These are phyloP conservation scores for Drosophila multiciliata DNA, from an alignment of 2,888 invertebrate species.

Conservation along the genomic window DNA sequence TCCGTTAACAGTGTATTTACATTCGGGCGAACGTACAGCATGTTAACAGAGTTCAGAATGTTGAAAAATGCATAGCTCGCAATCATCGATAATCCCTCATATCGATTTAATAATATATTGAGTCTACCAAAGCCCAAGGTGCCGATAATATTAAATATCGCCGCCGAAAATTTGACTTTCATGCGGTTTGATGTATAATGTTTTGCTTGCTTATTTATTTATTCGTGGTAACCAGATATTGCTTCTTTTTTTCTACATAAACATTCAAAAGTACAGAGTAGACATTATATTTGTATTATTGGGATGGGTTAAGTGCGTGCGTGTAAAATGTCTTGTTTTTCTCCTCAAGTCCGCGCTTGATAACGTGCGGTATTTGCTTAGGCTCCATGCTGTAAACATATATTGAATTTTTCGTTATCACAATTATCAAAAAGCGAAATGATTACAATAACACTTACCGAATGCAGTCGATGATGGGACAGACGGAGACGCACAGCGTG, in stretches of 20 bases:
- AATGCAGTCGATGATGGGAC: slow-evolving; percentile 99
- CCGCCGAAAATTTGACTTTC: neutral
- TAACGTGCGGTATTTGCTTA: slow-evolving; percentile 93
- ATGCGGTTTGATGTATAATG: neutral
- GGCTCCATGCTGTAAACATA: slow-evolving; percentile 93
- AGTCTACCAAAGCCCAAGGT: neutral
- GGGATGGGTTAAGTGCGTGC: slow-evolving; percentile 80
- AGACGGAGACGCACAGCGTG: slow-evolving; percentile 97
- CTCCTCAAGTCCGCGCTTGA: slow-evolving; percentile 90
- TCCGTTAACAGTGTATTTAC: neutral
- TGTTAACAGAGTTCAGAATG: neutral
- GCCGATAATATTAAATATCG: neutral
- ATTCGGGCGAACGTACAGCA: neutral
- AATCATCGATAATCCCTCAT: neutral
- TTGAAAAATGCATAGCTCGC: neutral
- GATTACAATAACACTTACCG: slow-evolving; percentile 87
- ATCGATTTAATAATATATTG: slow-evolving; percentile 1
- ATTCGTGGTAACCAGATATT: slow-evolving; percentile 4
- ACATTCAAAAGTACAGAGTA: neutral
- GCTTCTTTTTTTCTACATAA: slow-evolving; percentile 14
- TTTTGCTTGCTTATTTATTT: slow-evolving; percentile 7
- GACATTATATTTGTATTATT: slow-evolving; percentile 37
- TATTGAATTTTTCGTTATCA: neutral
- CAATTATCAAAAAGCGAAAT: neutral
- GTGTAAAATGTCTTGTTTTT: slow-evolving; percentile 74